Evolutionary conservation across 2,113 vertebrate genomes (phyloP).

Genomic region (Tyto alba): DNA sequence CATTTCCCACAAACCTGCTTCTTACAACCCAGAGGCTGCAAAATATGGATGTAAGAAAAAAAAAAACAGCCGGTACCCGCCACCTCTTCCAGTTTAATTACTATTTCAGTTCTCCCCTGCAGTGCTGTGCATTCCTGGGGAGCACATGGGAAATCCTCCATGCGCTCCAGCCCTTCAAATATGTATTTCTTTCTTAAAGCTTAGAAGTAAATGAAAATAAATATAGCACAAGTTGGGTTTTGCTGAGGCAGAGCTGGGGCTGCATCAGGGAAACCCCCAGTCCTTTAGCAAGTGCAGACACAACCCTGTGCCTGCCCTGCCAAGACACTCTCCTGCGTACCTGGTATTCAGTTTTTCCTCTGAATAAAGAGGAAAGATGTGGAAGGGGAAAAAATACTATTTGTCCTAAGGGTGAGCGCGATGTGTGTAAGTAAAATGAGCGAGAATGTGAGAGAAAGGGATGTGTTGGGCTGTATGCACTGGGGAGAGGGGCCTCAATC

Average conservation of each 20-base stretch:
- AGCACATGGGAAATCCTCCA: not conserved
- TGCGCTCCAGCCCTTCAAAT: not conserved
- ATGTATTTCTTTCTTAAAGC: not conserved
- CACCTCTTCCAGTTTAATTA: not conserved
- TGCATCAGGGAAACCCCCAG: not conserved
- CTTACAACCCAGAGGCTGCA: not conserved
- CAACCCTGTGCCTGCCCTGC: not conserved
- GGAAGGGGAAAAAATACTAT: not conserved
- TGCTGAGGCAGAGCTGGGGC: not conserved
- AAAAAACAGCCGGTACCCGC: fast-evolving
- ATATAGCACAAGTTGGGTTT: not conserved
- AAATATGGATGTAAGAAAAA: not conserved
- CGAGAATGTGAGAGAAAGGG: not conserved
- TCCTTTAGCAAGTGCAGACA: not conserved
- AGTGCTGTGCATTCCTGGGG: not conserved
- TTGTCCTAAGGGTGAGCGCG: not conserved
- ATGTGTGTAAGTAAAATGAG: not conserved
- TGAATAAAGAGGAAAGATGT: not conserved
- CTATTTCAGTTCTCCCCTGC: not conserved
- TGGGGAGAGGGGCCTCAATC: not conserved
- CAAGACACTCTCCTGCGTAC: not conserved
- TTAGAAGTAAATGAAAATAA: not conserved
- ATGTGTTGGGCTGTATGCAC: not conserved
- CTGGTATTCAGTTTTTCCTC: not conserved
- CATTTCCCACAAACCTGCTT: not conserved